Base-by-base conservation (phyloP, 2,888 invertebrate genomes). In the Hermaeophaga mercurialis region DNA sequence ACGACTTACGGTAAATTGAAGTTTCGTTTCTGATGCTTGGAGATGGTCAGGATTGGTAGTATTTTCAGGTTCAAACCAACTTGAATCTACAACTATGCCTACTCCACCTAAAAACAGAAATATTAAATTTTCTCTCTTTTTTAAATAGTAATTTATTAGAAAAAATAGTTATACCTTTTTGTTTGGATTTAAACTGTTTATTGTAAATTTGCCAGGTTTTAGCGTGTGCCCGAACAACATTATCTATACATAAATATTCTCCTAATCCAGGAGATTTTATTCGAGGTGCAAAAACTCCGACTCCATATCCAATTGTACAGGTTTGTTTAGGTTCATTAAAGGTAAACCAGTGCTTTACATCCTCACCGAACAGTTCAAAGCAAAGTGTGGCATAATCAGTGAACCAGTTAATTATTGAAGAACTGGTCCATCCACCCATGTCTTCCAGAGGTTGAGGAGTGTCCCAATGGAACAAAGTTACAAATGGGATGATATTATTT, bases 211-310 rank as follows among this genome's bases (percentile, higher is more conserved):
- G 73, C 54, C 77, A 80, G 4, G 71, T 75, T 26, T 55, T 66
- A 0, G 80, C 80, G 66, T 84, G 84, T 0, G 83, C 78, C 56
- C 56, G 56, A 4, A 75, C 66, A 61, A 73, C 31, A 41, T 68
- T 70, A 46, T 87, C 85, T 0, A 78, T 81, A 43, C 84, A 85
- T 59, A 81, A 63, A 67, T 88, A 88, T 56, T 82, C 81, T 8
- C 18, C 31, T 6, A 45, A 5, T 5, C 58, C 58, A n/a, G 53
- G 31, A 0, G 43, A 44, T 41, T 49, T 38, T 0, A 49, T 22
- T 5, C 6, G 36, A 1, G 58, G 58, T 6, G 58, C 48, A 6
- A 28, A 33, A 7, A 19, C 18, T 1, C 54, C 58, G 1, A 1
- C 11, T 6, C 62, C 63, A 33, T 63, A 66, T 7, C 63, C 63